Percentiles rank a stretch among this genome's conserved stretches.
Evolutionary conservation across 2,113 vertebrate genomes (phyloP).

Genomic region (Camelus dromedarius): DNA sequence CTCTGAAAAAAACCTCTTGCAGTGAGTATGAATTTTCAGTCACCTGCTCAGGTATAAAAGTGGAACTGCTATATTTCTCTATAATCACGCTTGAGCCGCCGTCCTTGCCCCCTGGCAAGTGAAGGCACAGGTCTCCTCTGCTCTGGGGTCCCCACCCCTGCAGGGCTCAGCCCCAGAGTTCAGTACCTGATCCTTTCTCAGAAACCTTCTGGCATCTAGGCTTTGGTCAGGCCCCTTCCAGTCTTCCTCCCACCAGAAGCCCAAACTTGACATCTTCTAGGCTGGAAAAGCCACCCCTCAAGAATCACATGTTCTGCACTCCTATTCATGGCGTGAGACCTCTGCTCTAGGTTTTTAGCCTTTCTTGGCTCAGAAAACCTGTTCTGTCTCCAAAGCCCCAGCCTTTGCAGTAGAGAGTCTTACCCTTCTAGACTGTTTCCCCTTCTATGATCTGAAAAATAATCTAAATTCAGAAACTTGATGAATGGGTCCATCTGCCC

Average conservation of each 20-base stretch:
- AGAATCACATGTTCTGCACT: fast-evolving
- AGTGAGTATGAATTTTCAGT: not conserved
- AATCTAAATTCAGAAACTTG: not conserved
- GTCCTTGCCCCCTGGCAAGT: not conserved
- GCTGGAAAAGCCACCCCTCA: not conserved
- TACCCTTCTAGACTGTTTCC: not conserved
- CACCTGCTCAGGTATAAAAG: not conserved
- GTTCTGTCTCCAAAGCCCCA: not conserved
- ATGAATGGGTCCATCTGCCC: not conserved
- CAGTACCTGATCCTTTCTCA: not conserved
- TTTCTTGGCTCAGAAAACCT: not conserved
- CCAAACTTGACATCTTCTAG: not conserved
- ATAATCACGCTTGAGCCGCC: not conserved
- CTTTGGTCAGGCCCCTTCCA: not conserved
- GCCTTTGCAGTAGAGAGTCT: not conserved
- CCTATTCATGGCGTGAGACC: fast-evolving
- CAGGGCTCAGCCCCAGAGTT: not conserved
- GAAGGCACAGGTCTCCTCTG: not conserved
- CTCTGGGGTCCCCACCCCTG: fast-evolving
- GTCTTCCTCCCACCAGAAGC: not conserved
- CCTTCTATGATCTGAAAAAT: not conserved
- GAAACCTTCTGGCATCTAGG: not conserved
- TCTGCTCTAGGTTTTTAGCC: not conserved
- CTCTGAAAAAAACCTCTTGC: not conserved
- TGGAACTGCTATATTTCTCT: not conserved